Base-by-base conservation (phyloP, 1,140 invertebrate species). In the Nasonia giraulti region DNA sequence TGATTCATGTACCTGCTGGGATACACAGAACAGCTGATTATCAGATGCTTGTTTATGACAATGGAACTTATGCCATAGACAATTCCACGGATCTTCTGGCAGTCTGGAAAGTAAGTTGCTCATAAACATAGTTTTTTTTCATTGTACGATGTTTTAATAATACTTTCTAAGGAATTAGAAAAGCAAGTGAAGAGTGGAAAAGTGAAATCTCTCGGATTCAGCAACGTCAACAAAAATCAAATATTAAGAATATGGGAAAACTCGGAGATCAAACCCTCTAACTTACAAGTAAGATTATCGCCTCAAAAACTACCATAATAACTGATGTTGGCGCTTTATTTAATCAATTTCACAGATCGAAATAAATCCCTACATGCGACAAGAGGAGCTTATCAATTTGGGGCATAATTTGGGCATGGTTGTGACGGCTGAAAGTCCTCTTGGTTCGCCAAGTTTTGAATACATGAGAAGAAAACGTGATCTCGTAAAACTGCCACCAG, bases 161-260 rank as follows among this genome's bases (percentile, higher is more conserved):
- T 86, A 86, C 87, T 47, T 69, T 92, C 33, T 20, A 80, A 96
- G 95, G 95, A 93, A 89, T 96, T 97, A 96, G 96, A 97, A 91
- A 89, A 89, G 71, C 88, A 96, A 91, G 92, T 95, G 11, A 92
- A 94, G 66, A 92, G 92, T 17, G 95, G 96, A 47, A 92, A 94
- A 31, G 90, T 95, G 10, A 95, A 95, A 88, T 94, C 96, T 0
- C 95, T 97, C 86, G 96, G 97, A 0, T 84, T 97, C 2, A 97
- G 96, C 0, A 97, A 97, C 91, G 97, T 97, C 87, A 97, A 96
- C 89, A 93, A 94, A 69, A 87, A 89, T 11, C 96, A 97, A 92
- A 95, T 97, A 82, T 88, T 93, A 37, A 93, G 93, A 81, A 94
- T 97, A 68, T 90, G 96, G 1, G 92, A 74, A 90, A 91, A 76